Evolutionary conservation across 1,140 invertebrate species (phyloP), one percentile per base, ranked within the genome.

Genomic region (Drosophila obscura): DNA sequence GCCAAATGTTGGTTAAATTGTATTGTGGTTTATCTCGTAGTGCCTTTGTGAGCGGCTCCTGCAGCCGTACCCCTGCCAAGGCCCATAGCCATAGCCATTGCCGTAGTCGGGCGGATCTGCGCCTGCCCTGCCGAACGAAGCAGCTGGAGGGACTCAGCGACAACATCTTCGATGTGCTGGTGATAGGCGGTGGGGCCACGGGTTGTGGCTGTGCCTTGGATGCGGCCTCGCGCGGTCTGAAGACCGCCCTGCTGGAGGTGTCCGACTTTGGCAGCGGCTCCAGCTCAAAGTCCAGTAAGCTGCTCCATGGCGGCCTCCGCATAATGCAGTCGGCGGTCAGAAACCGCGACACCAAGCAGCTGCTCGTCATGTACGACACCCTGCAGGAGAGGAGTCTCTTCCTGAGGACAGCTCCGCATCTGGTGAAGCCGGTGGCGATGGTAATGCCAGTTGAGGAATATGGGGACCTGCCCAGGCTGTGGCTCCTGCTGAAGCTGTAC

Each of bases 161-260:
- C 11, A 44, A 22, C 9, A 94, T 93, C n/a, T 98, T 96, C 92
- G 98, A 99, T 93, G 94, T 99, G 19, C 93, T 99, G 1, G 96
- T 99, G 44, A 96, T 99, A 82, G 98, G 98, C 5, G 97, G 97
- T 7, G 97, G 97, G 48, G 97, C 97, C 13, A 98, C 97, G 0
- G 97, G 97, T 1, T 94, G 95, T 41, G 97, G 97, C 26, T 97
- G 97, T 88, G 65, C 65, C 9, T 9, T 68, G 16, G 65, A 68
- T 61, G 65, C 65, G 5, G 65, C 49, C 26, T 60, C 65, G 4
- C 50, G 65, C 2, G 65, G 57, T 0, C 22, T 68, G 6, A 52
- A 53, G 28, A 61, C 57, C 1, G 57, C 57, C 0, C 22, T 68
- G 2, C 11, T 68, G 19, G 65, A 68, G 24, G 57, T 39, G 0